These are phyloP conservation scores for Dendroctonus valens DNA, from an alignment of 1,140 invertebrate species.

Conservation along the genomic window DNA sequence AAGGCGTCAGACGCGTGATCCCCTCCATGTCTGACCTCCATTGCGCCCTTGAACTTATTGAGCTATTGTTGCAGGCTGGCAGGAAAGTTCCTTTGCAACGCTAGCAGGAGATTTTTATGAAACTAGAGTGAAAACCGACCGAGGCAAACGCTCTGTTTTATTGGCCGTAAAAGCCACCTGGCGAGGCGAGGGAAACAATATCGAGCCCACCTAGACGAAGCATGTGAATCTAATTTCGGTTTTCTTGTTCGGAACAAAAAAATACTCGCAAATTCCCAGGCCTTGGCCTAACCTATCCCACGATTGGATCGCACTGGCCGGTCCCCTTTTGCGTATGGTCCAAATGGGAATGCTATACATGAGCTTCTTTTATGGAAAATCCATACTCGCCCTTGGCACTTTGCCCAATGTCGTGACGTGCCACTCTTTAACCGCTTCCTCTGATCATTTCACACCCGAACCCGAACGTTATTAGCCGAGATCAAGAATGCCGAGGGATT, in stretches of 20 bases:
- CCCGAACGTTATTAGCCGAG: too few relatives aligned
- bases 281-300: background rate
- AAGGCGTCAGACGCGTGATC: constrained; percentile 6
- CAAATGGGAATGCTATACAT: background rate
- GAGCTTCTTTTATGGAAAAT: constrained; percentile 6
- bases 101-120: too few relatives aligned
- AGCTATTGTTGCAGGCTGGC: background rate
- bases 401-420: background rate
- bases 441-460: too few relatives aligned
- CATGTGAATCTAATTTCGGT: too few relatives aligned
- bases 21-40: constrained; percentile 8
- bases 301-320: background rate
- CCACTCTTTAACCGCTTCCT: too few relatives aligned
- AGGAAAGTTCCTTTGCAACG: background rate
- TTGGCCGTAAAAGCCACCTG: too few relatives aligned
- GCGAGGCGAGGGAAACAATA: too few relatives aligned
- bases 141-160: too few relatives aligned
- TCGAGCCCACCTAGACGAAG: too few relatives aligned
- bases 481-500: too few relatives aligned
- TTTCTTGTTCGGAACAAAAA: too few relatives aligned
- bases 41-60: constrained; percentile 20
- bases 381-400: constrained; percentile 5
- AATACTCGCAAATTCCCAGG: background rate
- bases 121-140: too few relatives aligned
- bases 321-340: constrained; percentile 5